Evolutionary conservation across 2,888 invertebrate genomes (phyloP), one percentile per base, ranked within the genome.

Genomic region (Shargacucullia verbasci): DNA sequence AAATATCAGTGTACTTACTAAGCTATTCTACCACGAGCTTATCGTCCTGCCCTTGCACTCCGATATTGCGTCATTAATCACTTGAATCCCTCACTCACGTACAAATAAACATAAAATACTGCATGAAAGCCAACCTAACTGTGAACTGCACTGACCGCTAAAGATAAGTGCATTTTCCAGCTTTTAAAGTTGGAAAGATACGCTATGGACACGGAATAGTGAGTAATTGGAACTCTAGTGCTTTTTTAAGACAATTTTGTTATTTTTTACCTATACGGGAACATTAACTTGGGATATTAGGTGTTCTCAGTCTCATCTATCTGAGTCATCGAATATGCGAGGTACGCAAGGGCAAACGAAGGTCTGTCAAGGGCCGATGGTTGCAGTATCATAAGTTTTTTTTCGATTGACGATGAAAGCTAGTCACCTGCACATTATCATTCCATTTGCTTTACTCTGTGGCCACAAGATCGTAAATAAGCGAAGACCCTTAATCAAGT

Each of bases 401-500:
- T 20, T 20, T 4, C 29, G 9, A 29, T 29, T 29, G 9, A 11
- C 38, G 20, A 11, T 3, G 7, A 2, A 13, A 41, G 8, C n/a
- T 7, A 15, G 2, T 39, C 13, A n/a, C 33, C 10, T 10, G 3
- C 27, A 0, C 20, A 50, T 52, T 55, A 45, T 27, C 8, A 39
- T 14, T 67, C 35, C 52, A 40, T 53, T 48, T 34, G 29, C 8
- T 37, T 38, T 38, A 52, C 13, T 55, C 59, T 41, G 20, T 31
- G 27, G 48, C 34, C 50, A 35, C 20, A 46, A 50, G 43, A 47
- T 59, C 68, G 37, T 70, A 67, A 67, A 65, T 68, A 57, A 57
- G 50, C 37, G 48, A 52, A 67, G 44, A 60, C 62, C 59, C 61
- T 75, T 75, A 73, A 64, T 78, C 62, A 53, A 59, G 15, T 72